A percentile compares a stretch with the other conserved stretches of the same genome.
Conservation (phyloP, 2,888 invertebrate species). For the Cantharis rustica region DNA sequence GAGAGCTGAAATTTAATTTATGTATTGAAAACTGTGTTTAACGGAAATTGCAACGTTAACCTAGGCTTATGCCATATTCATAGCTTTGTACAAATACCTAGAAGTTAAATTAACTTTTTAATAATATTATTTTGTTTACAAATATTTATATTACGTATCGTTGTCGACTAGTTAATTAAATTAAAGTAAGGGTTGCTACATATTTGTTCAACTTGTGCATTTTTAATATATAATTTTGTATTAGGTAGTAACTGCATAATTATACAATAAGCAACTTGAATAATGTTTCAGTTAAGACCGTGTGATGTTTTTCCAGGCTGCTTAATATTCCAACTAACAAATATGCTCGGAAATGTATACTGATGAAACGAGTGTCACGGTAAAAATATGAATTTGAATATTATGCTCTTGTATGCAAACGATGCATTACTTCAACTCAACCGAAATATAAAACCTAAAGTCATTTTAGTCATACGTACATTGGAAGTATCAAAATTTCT, state of each 20-base stretch:
- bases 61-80: not conserved
- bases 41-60: not conserved
- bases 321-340: not conserved
- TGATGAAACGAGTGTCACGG: not conserved
- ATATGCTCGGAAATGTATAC: not conserved
- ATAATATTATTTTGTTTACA: not conserved
- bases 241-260: not conserved
- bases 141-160: not conserved
- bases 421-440: not conserved
- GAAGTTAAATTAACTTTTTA: not conserved
- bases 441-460: not conserved
- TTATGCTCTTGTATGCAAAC: not conserved
- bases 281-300: not conserved
- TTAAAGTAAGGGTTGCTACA: too few species aligned
- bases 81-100: not conserved
- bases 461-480: not conserved
- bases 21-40: not conserved
- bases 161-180: not conserved
- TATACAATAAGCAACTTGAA: not conserved
- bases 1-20: not conserved
- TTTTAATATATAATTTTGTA: too few species aligned
- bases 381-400: not conserved
- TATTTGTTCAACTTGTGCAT: not conserved
- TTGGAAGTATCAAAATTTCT: not conserved
- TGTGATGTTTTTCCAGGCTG: not conserved